Evolutionary conservation across 2,797 vertebrate species (phyloP), one percentile per base, ranked within the genome.

Genomic region (Todus mexicanus): DNA sequence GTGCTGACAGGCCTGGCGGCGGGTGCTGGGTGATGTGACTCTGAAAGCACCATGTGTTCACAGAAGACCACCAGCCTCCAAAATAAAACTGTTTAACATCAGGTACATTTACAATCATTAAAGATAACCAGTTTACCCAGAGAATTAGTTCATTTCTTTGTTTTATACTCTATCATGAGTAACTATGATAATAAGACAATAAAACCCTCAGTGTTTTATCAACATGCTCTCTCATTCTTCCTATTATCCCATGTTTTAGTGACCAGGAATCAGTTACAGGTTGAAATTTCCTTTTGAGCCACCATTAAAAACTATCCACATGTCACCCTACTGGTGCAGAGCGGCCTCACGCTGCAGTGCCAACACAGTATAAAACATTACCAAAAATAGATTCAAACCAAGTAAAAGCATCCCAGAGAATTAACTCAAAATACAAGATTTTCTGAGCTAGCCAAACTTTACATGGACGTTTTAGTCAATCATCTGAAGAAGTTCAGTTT

Each of bases 261-360:
- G 63, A 76, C 29, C 29, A 57, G 51, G 61, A 88, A 72, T 27
- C 27, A 59, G 10, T 21, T 37, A 63, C 20, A 78, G 35, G 17
- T 21, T 65, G 20, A 89, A 60, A 2, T 63, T 11, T 13, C 8
- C n/a, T 81, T 82, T 21, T 25, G 23, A 78, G 33, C 11, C 54
- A 76, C 35, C 42, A 57, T 27, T 38, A 60, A 56, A 47, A 80
- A 72, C 29, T 4, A 53, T 29, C 38, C 22, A 8, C 0, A 0
- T 2, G 4, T 26, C 17, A 43, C 15, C 29, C 16, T 50, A 23
- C 17, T 59, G 27, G 15, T 2, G 4, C 23, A 37, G 27, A 92
- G 12, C 1, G 7, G 21, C 65, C 78, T 35, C 3, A 0, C 0
- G 1, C 31, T 43, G 21, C 59, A 69, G 33, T 26, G 29, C 47